phyloP scores from a whole-genome alignment of 2,797 vertebrate species.

The Clamator glandarius region DNA sequence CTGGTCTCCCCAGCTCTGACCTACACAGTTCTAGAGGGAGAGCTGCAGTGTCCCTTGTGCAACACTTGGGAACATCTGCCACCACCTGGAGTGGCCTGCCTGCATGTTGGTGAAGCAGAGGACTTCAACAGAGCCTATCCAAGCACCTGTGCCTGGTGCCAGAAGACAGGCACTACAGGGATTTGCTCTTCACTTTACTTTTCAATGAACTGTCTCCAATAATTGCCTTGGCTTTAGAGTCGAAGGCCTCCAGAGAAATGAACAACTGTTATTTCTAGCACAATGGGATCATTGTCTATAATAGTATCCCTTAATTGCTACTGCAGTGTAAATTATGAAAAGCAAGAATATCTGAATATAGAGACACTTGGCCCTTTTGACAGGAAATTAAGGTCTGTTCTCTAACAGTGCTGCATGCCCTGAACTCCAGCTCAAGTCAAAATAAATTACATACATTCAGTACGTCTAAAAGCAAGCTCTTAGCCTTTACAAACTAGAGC shows the following conservation, averaged over 20 bases:
- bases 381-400: constrained; percentile 46
- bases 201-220: neutral
- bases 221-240: constrained; percentile 34
- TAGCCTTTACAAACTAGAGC: neutral
- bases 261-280: constrained; percentile 49
- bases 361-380: constrained; percentile 25
- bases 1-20: neutral
- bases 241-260: constrained; percentile 33
- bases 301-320: constrained; percentile 35
- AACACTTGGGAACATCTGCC: neutral
- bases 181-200: constrained; percentile 8
- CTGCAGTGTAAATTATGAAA: constrained; percentile 21
- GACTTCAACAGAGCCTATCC: neutral
- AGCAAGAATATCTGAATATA: constrained; percentile 28
- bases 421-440: constrained; percentile 14
- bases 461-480: neutral
- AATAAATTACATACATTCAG: constrained; percentile 4
- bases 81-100: neutral
- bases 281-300: constrained; percentile 32
- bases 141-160: neutral
- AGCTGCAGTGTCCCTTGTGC: neutral
- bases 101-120: neutral
- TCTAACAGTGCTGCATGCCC: neutral
- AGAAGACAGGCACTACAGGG: neutral
- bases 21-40: neutral